Evolutionary conservation across 2,797 vertebrate genomes (phyloP), one percentile per base, ranked within the genome.

Genomic region (Dendrocincla fuliginosa): DNA sequence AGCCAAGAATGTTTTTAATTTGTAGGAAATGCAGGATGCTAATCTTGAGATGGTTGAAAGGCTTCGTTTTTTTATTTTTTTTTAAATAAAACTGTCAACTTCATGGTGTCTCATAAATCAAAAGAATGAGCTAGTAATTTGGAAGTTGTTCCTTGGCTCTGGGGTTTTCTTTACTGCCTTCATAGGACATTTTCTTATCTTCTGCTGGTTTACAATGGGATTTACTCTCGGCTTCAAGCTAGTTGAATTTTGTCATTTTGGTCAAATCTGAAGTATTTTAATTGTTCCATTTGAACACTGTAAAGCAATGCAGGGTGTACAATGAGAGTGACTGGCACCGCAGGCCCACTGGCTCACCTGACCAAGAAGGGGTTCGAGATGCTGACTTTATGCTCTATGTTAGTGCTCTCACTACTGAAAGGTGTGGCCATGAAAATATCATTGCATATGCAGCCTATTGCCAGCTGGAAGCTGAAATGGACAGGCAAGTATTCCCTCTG

Each of bases 371-470:
- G 0, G 97, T 99, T 90, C 97, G 94, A 27, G 98, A 99, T 37
- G 98, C 99, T 2, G 99, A 99, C 97, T 99, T 99, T 27, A 97
- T 99, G 50, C 98, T 99, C 5, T 99, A 99, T 0, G 99, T 99
- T 24, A 99, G 99, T 71, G 99, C 98, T 30, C 93, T 99, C 97
- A 99, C 98, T 53, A 99, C 99, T 3, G 99, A 99, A 89, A 98
- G 99, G 42, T 99, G 99, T 68, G 98, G 98, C 35, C 99, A 99
- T 93, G 99, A 99, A 96, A 99, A 99, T 93, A 99, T 99, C 41
- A 99, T 99, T 84, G 99, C 99, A 6, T 99, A 99, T 13, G 99
- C 99, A 56, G 99, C 99, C 11, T 99, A 99, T 96, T 99, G 99
- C 97, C 99, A 99, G n/a, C 98, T 99, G 96, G 99, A 99, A 98